Evolutionary conservation across 2,113 vertebrate genomes (phyloP), one percentile per base, ranked within the genome.

Genomic region (Notechis scutatus): DNA sequence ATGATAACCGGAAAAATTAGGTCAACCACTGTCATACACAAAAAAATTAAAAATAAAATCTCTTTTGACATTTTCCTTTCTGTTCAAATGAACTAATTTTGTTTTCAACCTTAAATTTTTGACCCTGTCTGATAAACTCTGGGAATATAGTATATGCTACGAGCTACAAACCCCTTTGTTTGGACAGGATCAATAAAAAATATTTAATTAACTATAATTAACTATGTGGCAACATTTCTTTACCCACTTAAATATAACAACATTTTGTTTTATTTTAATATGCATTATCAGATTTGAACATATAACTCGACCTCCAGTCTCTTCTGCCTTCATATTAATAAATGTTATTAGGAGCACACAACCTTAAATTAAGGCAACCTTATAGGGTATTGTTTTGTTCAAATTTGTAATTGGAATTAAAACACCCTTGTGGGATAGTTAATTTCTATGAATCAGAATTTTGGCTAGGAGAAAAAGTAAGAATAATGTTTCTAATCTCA

Each of bases 1-100:
- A 96, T 95, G 94, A 88, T 93, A 24, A 91, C 5, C 92, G 90
- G 3, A 86, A 6, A 59, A 87, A 0, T 29, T 5, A 93, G 87
- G 88, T 56, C 85, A n/a, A 61, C 14, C 64, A 61, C 15, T 39
- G 87, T 54, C 74, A 92, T 90, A 91, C 23, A 29, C 4, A 69
- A 9, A 45, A 21, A 86, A 10, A 57, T 0, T 91, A 92, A 61
- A 7, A 92, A 57, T 1, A 92, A 18, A 69, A 94, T 6, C n/a
- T 92, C 90, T 8, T 89, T 29, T 34, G 90, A 90, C 89, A 95
- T 8, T 87, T 45, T 24, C 47, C 81, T 21, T 52, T 89, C 47
- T 69, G 2, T 0, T 90, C 18, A 34, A n/a, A 81, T 87, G 56
- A 81, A 54, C 15, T 42, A 9, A 89, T 6, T 20, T n/a, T 87